phyloP scores from a whole-genome alignment of 1,140 invertebrate species.

The Apis laboriosa region DNA sequence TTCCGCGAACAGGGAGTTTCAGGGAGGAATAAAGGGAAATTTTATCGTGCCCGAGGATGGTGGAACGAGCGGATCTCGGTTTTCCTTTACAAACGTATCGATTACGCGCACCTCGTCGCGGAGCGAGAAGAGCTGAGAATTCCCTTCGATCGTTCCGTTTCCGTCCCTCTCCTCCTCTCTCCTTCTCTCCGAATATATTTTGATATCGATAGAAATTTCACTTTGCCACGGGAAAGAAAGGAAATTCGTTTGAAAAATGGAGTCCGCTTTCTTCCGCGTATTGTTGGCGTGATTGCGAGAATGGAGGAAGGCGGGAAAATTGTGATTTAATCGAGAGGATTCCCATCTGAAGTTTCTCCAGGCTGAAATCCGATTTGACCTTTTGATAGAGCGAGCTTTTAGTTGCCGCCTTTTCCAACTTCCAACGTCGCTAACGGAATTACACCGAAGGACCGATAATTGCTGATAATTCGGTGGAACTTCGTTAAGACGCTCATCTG shows the following conservation, averaged over 20 bases:
- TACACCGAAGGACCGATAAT: slow-evolving; percentile 80
- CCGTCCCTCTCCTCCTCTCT: background rate
- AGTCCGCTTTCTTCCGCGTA: background rate
- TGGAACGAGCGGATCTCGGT: slow-evolving; percentile 13
- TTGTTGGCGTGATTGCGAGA: background rate
- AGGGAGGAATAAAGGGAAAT: slow-evolving; percentile 48
- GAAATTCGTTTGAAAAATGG: too few species aligned
- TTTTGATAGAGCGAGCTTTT: slow-evolving; percentile 75
- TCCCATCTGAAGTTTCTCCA: slow-evolving; percentile 1
- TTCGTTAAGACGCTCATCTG: slow-evolving; percentile 81
- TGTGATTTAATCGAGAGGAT: slow-evolving; percentile 40
- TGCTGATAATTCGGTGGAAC: slow-evolving; percentile 81
- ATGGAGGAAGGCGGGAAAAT: background rate
- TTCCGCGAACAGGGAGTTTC: background rate
- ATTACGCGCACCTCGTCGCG: slow-evolving; percentile 20
- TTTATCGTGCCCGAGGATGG: slow-evolving; percentile 39
- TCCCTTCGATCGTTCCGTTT: background rate
- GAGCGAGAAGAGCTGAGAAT: background rate
- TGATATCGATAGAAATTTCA: background rate
- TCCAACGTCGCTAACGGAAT: slow-evolving; percentile 76
- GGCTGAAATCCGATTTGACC: slow-evolving; percentile 63
- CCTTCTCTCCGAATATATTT: background rate
- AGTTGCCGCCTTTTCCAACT: slow-evolving; percentile 78
- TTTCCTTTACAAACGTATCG: slow-evolving; percentile 40
- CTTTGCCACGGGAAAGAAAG: too few species aligned